A percentile compares a stretch with the other conserved stretches of the same genome.
These are phyloP conservation scores for Chaetops frenatus DNA, from an alignment of 2,113 vertebrate genomes.

Conservation along the genomic window DNA sequence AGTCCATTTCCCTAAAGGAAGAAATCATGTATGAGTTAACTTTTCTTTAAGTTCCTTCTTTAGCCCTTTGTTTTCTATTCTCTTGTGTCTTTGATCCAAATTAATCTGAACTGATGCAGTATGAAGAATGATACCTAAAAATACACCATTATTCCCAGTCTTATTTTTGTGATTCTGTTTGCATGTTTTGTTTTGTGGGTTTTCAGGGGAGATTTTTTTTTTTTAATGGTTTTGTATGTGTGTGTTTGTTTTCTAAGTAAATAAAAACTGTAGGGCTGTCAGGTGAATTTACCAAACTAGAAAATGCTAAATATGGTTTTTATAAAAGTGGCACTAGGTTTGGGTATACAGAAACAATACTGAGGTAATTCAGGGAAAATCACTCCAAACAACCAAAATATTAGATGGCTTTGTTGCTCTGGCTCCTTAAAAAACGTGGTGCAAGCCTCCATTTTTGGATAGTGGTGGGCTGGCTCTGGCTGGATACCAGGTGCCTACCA, in stretches of 20 bases:
- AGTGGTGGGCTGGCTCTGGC: not conserved
- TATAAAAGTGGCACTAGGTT: not conserved
- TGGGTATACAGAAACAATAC: not conserved
- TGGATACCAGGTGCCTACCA: not conserved
- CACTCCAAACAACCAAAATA: not conserved
- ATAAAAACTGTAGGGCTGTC: not conserved
- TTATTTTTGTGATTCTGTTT: not conserved
- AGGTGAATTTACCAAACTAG: not conserved
- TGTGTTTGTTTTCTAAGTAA: not conserved
- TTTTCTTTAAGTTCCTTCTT: not conserved
- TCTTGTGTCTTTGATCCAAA: not conserved
- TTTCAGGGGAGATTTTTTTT: not conserved
- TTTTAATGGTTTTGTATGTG: not conserved
- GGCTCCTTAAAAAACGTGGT: not conserved
- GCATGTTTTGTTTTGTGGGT: not conserved
- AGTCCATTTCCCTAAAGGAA: not conserved
- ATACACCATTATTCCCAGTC: not conserved
- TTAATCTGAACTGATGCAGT: not conserved
- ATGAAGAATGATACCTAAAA: not conserved
- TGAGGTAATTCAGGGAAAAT: not conserved
- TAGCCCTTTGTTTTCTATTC: not conserved
- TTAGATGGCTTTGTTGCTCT: not conserved
- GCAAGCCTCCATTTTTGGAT: not conserved
- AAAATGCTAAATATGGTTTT: not conserved
- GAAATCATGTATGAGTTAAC: fast-evolving